Conservation (phyloP, 2,797 vertebrate species). For the Nothura maculosa region DNA sequence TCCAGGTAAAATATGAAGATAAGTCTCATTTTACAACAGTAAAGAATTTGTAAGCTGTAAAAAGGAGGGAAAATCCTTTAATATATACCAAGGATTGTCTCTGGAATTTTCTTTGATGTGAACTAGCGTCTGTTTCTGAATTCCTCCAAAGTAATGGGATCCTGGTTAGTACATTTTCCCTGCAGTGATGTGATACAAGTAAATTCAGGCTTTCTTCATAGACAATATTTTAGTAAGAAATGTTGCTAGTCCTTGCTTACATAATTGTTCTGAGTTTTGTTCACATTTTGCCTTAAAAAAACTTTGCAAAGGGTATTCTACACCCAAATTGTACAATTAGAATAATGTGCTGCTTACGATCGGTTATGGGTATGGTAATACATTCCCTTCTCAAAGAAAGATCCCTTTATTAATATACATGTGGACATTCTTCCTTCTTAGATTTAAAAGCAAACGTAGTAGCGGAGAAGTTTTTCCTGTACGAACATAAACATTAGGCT, state of each 20-base stretch:
- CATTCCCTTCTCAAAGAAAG: not conserved
- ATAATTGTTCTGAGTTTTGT: not conserved
- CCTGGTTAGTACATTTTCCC: not conserved
- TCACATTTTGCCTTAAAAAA: not conserved
- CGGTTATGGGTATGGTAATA: not conserved
- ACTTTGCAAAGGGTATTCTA: not conserved
- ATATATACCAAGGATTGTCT: fast-evolving
- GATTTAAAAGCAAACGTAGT: not conserved
- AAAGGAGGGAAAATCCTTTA: not conserved
- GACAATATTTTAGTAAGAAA: not conserved
- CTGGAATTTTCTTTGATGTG: not conserved
- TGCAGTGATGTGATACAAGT: not conserved
- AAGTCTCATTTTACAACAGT: not conserved
- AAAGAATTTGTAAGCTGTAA: not conserved
- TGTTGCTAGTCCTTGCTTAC: not conserved
- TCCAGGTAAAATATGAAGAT: not conserved
- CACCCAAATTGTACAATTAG: not conserved
- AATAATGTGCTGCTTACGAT: not conserved
- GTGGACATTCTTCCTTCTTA: not conserved
- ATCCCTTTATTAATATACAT: not conserved
- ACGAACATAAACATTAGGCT: not conserved
- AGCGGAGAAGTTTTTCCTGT: not conserved
- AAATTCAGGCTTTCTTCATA: not conserved
- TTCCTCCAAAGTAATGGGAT: not conserved
- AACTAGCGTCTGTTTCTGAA: not conserved